Evolutionary conservation across 1,140 invertebrate genomes (phyloP).

Genomic region (Lepidurus arcticus): DNA sequence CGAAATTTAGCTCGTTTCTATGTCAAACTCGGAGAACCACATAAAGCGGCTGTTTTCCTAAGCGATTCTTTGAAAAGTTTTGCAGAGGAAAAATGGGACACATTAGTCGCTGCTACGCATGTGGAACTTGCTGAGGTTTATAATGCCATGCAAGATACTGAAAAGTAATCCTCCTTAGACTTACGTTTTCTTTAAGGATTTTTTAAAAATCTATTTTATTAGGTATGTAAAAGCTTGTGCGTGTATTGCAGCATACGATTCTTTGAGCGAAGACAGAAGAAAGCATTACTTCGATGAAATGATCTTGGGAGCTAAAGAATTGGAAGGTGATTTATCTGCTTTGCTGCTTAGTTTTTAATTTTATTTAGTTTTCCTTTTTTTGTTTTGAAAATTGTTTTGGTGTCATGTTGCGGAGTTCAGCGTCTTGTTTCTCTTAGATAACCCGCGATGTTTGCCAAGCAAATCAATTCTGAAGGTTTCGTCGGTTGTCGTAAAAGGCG

Average conservation of each 20-base stretch:
- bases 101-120: constrained; percentile 71
- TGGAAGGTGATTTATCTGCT: constrained; percentile 39
- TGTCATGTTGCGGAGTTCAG: constrained; percentile 27
- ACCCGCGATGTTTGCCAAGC: constrained; percentile 8
- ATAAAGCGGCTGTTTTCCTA: constrained; percentile 82
- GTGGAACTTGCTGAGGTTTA: constrained; percentile 81
- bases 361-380: constrained; percentile 8
- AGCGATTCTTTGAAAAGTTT: constrained; percentile 79
- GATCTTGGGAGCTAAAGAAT: constrained; percentile 39
- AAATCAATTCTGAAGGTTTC: neutral
- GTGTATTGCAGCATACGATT: constrained; percentile 61
- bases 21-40: constrained; percentile 72
- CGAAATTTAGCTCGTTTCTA: constrained; percentile 85
- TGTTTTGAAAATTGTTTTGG: neutral
- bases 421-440: constrained; percentile 11
- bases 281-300: constrained; percentile 46
- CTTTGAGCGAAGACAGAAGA: constrained; percentile 49
- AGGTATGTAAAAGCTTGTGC: constrained; percentile 53
- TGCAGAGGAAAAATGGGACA: constrained; percentile 76
- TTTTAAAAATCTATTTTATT: neutral
- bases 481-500: neutral
- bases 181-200: neutral
- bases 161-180: constrained; percentile 41
- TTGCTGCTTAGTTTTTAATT: constrained; percentile 24
- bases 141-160: constrained; percentile 64